These are phyloP conservation scores for Scleropages formosus DNA, from an alignment of 2,797 vertebrate species.

Conservation along the genomic window DNA sequence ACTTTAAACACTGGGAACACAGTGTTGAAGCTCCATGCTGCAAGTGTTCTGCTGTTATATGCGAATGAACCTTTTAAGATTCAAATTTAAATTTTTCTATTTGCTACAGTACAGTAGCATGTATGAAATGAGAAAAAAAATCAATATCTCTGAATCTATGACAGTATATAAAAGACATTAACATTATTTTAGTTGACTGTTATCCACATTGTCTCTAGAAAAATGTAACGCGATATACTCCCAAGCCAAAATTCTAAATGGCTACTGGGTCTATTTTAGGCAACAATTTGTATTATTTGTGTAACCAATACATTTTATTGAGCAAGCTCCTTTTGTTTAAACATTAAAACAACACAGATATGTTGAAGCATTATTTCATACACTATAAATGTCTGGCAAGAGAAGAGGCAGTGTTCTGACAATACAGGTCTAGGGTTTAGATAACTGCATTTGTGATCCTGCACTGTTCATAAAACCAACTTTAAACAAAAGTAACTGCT, in stretches of 20 bases:
- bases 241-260: not conserved
- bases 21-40: too few species aligned
- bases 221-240: not conserved
- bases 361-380: not conserved
- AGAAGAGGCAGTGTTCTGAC: not conserved
- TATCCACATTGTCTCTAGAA: not conserved
- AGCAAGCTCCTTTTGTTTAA: not conserved
- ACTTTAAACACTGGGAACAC: too few species aligned
- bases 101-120: not conserved
- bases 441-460: too few species aligned
- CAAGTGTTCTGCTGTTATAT: too few species aligned
- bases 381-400: constrained; percentile 6
- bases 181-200: not conserved
- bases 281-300: not conserved
- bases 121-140: not conserved
- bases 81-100: not conserved
- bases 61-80: too few species aligned
- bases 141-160: constrained; percentile 20
- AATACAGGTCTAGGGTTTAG: not conserved
- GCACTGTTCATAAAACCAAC: too few species aligned
- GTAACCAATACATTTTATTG: constrained; percentile 5
- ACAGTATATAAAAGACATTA: not conserved
- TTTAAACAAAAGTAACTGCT: too few species aligned
- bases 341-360: too few species aligned
- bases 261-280: not conserved